phyloP scores from a whole-genome alignment of 1,140 invertebrate species.

The Cydia fagiglandana region DNA sequence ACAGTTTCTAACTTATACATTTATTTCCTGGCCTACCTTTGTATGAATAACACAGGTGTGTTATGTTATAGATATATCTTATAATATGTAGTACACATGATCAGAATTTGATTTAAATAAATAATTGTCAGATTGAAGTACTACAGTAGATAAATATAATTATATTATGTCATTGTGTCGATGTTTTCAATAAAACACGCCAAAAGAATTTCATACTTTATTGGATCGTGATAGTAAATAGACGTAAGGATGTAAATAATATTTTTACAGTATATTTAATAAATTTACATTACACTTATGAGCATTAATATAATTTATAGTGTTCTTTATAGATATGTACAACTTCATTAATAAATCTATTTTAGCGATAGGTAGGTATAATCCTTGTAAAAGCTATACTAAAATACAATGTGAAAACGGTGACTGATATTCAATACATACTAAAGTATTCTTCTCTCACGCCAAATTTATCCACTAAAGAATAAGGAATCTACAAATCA shows the following conservation, averaged over 20 bases:
- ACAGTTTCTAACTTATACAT: too few relatives aligned
- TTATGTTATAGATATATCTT: too few relatives aligned
- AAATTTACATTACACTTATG: conserved; percentile 67
- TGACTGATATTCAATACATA: background rate
- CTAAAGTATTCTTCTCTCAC: conserved; percentile 24
- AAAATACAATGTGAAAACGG: conserved; percentile 2
- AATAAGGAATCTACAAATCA: conserved; percentile 5
- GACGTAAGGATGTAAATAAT: conserved; percentile 71
- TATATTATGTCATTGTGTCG: too few relatives aligned
- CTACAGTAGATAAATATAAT: too few relatives aligned
- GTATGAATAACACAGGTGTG: too few relatives aligned
- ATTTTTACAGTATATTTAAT: conserved; percentile 62
- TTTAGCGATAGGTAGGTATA: conserved; percentile 26
- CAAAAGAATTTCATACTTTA: conserved; percentile 56
- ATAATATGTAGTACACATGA: too few relatives aligned
- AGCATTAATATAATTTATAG: conserved; percentile 62
- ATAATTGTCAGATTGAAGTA: too few relatives aligned
- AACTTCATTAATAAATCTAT: conserved; percentile 43
- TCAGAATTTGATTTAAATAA: too few relatives aligned
- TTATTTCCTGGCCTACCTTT: too few relatives aligned
- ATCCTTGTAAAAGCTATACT: conserved; percentile 26
- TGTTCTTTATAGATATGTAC: conserved; percentile 67
- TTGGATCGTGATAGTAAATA: conserved; percentile 75
- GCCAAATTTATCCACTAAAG: background rate
- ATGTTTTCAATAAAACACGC: conserved; percentile 44